Base-by-base conservation (phyloP, 2,888 invertebrate species). In the Idaea biselata region DNA sequence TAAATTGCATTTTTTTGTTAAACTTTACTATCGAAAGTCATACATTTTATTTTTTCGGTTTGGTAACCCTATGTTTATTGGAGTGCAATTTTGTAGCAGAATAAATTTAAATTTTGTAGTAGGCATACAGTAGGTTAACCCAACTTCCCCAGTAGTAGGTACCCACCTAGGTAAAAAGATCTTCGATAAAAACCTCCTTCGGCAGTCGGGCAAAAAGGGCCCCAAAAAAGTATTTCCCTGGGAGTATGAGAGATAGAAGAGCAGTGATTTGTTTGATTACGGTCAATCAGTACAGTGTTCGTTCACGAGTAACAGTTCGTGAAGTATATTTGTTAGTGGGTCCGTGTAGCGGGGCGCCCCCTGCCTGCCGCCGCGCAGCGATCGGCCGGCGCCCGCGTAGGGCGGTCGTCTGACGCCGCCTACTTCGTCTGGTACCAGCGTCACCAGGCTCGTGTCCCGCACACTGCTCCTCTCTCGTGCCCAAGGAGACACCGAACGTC, bases 351-450 rank as follows among this genome's bases (percentile, higher is more conserved):
- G 80, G 80, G 83, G 58, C 81, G 86, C 88, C 86, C 87, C 87
- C 87, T 88, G 88, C 90, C 83, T n/a, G 86, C 83, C 86, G 82
- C 86, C 84, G 87, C 84, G 86, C 86, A 84, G 86, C 86, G 83
- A 75, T 86, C 82, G 84, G 81, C 86, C 86, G 89, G 88, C 89
- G 88, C 89, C 88, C 87, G 83, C 82, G 84, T 88, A 88, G 90
- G 90, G 91, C 90, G 90, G 88, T 86, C 89, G 91, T 86, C 86
- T 81, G 89, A 87, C 85, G 83, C 89, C 91, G 90, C 91, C 91
- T 90, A 91, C 91, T 87, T 91, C 89, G 90, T 90, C 90, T 88
- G 90, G 90, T 89, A 91, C 89, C 88, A 88, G 89, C 89, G 89
- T 86, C 89, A 82, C 84, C 83, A 82, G 88, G 84, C 86, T 89